phyloP scores from a whole-genome alignment of 2,888 invertebrate genomes.

The Andrena fulva region DNA sequence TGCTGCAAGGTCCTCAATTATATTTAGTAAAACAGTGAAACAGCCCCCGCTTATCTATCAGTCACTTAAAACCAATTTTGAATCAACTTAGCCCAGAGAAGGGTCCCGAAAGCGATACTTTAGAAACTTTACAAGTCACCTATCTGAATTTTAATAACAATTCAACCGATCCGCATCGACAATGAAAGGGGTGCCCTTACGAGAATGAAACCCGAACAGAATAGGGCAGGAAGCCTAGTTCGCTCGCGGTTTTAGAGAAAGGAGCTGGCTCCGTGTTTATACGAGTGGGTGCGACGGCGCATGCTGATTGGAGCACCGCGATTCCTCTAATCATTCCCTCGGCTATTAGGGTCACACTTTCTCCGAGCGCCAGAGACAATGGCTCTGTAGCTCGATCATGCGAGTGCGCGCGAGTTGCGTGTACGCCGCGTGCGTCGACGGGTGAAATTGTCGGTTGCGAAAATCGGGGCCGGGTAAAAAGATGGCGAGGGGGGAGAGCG shows the following conservation, averaged over 20 bases:
- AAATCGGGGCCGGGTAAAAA: slow-evolving; percentile 58
- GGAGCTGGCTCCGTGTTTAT: slow-evolving; percentile 53
- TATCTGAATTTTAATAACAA: too few relatives aligned
- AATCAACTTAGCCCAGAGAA: too few relatives aligned
- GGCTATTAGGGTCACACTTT: slow-evolving; percentile 82
- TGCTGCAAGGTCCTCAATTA: too few relatives aligned
- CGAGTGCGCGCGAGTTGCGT: slow-evolving; percentile 67
- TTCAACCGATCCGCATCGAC: not conserved
- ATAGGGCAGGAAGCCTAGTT: not conserved
- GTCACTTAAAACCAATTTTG: too few relatives aligned
- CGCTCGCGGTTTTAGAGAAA: slow-evolving; percentile 60
- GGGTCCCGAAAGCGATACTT: too few relatives aligned
- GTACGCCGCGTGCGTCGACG: slow-evolving; percentile 53
- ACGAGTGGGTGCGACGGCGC: slow-evolving; percentile 71
- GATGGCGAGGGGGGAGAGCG: slow-evolving; percentile 24
- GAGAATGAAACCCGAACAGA: not conserved
- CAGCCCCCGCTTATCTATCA: too few relatives aligned
- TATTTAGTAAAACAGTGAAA: too few relatives aligned
- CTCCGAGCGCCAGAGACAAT: slow-evolving; percentile 74
- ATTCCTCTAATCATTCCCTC: slow-evolving; percentile 79
- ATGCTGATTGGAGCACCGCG: slow-evolving; percentile 73
- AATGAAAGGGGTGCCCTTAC: not conserved
- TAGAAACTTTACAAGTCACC: too few relatives aligned
- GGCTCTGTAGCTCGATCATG: slow-evolving; percentile 64
- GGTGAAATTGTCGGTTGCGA: slow-evolving; percentile 70